These are phyloP conservation scores for Calliopum simillimum DNA, from an alignment of 2,888 invertebrate genomes.

Conservation along the genomic window DNA sequence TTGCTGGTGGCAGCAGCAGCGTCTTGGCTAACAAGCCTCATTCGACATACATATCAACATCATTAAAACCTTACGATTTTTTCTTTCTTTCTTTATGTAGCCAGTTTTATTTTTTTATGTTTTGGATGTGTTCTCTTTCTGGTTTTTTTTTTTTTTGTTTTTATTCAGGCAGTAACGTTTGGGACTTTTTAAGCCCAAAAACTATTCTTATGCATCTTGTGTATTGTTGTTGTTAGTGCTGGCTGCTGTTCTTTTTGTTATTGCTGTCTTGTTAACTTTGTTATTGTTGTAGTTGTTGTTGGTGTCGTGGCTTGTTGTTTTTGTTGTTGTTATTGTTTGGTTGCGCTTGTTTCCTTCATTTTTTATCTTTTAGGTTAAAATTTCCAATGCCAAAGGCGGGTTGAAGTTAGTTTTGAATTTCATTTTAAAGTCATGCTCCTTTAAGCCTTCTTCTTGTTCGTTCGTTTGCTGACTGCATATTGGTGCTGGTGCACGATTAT, in stretches of 20 bases:
- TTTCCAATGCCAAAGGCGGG: slow-evolving; percentile 49
- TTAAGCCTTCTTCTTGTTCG: neutral
- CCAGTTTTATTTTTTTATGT: neutral
- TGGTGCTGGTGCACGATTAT: slow-evolving; percentile 10
- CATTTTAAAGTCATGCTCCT: slow-evolving; percentile 37
- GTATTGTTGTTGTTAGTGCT: neutral
- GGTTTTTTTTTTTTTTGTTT: slow-evolving; percentile 7
- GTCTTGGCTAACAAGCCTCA: slow-evolving; percentile 34
- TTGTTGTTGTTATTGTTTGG: slow-evolving; percentile 30
- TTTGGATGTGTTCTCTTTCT: slow-evolving; percentile 2
- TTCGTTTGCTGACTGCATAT: neutral
- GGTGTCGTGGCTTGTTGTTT: slow-evolving; percentile 17
- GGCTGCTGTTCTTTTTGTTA: slow-evolving; percentile 26
- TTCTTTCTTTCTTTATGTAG: neutral
- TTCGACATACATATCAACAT: slow-evolving; percentile 32
- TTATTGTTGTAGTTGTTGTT: slow-evolving; percentile 31
- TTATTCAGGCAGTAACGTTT: slow-evolving; percentile 12
- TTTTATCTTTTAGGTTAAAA: slow-evolving; percentile 32
- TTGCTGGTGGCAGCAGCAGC: slow-evolving; percentile 20
- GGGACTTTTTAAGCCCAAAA: slow-evolving; percentile 21
- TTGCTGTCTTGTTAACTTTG: slow-evolving; percentile 33
- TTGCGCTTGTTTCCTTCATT: slow-evolving; percentile 22
- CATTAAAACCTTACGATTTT: slow-evolving; percentile 28
- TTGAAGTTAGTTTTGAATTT: slow-evolving; percentile 48
- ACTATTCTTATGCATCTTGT: slow-evolving; percentile 25